Conservation (phyloP, 2,888 invertebrate species). For the Cybosia mesomella region DNA sequence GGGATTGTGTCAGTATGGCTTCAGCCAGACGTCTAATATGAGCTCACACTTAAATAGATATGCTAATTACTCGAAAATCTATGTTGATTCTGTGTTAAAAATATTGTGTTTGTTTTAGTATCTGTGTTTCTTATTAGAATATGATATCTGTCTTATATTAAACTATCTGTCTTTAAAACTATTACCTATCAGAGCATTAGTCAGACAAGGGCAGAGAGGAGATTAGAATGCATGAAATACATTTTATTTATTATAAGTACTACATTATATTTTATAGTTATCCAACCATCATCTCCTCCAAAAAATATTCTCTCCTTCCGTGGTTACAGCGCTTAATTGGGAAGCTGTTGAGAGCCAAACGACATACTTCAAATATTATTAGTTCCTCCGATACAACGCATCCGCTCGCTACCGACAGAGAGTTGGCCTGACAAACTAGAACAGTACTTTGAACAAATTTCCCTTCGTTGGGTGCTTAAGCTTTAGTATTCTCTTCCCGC, state of each 20-base stretch:
- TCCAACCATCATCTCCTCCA: not conserved
- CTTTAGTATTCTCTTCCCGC: too few relatives aligned
- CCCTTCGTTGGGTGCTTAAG: too few relatives aligned
- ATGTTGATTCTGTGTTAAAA: not conserved
- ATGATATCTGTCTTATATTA: too few relatives aligned
- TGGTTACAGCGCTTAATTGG: not conserved
- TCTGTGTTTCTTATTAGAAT: too few relatives aligned
- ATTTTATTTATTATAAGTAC: too few relatives aligned
- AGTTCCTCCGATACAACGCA: not conserved
- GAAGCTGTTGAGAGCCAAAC: not conserved
- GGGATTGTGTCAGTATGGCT: slow-evolving; percentile 44
- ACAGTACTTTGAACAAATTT: too few relatives aligned
- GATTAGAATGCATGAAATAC: too few relatives aligned
- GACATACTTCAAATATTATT: not conserved
- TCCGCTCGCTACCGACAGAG: not conserved
- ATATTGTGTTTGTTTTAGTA: too few relatives aligned
- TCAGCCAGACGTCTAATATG: slow-evolving; percentile 30
- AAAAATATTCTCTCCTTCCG: not conserved
- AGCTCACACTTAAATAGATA: slow-evolving; percentile 35
- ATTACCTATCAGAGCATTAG: too few relatives aligned
- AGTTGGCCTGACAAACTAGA: not conserved
- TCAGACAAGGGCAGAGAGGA: not conserved
- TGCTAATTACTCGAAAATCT: not conserved
- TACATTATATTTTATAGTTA: not conserved
- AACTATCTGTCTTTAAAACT: too few relatives aligned